These are phyloP conservation scores for Mola mola DNA, from an alignment of 2,113 vertebrate genomes.

Conservation along the genomic window DNA sequence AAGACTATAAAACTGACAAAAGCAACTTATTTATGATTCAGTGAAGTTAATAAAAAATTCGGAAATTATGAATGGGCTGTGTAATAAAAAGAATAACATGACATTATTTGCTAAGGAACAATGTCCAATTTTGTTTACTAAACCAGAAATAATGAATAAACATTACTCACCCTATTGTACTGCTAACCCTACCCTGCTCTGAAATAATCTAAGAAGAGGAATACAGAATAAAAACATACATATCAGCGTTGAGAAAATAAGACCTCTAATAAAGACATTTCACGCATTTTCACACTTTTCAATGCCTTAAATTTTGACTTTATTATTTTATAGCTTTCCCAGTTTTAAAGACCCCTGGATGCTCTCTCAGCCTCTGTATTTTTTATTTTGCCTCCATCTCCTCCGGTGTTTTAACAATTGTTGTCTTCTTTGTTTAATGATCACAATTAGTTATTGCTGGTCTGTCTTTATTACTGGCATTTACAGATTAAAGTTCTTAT, in stretches of 20 bases:
- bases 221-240: slow-evolving; percentile 51
- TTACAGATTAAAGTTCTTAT: no score
- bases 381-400: slow-evolving; percentile 39
- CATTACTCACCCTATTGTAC: slow-evolving; percentile 42
- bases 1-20: slow-evolving; percentile 42
- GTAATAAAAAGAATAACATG: slow-evolving; percentile 56
- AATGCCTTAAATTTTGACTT: slow-evolving; percentile 46
- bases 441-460: background rate
- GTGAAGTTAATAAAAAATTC: slow-evolving; percentile 38
- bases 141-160: slow-evolving; percentile 66
- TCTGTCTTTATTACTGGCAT: background rate
- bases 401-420: no score
- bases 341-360: slow-evolving; percentile 34
- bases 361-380: slow-evolving; percentile 16
- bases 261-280: slow-evolving; percentile 37
- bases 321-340: slow-evolving; percentile 56
- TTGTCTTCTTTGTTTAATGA: background rate
- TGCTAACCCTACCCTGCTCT: slow-evolving; percentile 29
- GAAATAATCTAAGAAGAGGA: slow-evolving; percentile 41
- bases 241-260: slow-evolving; percentile 36
- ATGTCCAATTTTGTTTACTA: slow-evolving; percentile 63
- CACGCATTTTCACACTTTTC: slow-evolving; percentile 36
- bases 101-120: slow-evolving; percentile 61
- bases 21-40: slow-evolving; percentile 50
- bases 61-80: slow-evolving; percentile 42